phyloP scores from a whole-genome alignment of 2,888 invertebrate species.

The Tanypteryx hageni region DNA sequence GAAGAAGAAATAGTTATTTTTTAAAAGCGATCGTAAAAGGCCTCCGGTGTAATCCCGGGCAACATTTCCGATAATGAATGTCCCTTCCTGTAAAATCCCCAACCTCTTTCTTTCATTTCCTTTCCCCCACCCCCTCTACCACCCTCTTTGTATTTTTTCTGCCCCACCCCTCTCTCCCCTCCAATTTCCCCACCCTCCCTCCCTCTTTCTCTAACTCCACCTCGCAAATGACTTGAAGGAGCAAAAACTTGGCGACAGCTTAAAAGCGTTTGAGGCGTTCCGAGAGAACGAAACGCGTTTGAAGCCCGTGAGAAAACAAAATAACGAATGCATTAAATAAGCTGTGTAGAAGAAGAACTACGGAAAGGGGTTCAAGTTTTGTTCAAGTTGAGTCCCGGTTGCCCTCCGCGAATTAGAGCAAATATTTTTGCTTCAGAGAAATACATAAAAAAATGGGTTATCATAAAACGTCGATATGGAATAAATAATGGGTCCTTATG shows the following conservation, averaged over 20 bases:
- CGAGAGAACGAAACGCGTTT: background rate
- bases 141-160: background rate
- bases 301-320: background rate
- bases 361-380: background rate
- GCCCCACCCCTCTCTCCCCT: background rate
- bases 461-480: too few species aligned
- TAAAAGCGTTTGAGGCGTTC: background rate
- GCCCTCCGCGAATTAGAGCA: background rate
- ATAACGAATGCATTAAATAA: background rate
- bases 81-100: background rate
- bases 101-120: background rate
- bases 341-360: background rate
- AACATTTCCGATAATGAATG: constrained; percentile 25
- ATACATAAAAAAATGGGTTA: too few species aligned
- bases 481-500: too few species aligned
- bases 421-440: too few species aligned
- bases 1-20: background rate
- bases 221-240: constrained; percentile 14
- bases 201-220: background rate
- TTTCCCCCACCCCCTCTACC: background rate
- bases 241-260: constrained; percentile 24
- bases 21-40: background rate
- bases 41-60: background rate
- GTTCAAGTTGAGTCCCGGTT: background rate
- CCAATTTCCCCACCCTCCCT: background rate